Percentiles rank a stretch among this genome's conserved stretches.
Conservation (phyloP, 2,113 vertebrate species). For the Brevimyrus niger region DNA sequence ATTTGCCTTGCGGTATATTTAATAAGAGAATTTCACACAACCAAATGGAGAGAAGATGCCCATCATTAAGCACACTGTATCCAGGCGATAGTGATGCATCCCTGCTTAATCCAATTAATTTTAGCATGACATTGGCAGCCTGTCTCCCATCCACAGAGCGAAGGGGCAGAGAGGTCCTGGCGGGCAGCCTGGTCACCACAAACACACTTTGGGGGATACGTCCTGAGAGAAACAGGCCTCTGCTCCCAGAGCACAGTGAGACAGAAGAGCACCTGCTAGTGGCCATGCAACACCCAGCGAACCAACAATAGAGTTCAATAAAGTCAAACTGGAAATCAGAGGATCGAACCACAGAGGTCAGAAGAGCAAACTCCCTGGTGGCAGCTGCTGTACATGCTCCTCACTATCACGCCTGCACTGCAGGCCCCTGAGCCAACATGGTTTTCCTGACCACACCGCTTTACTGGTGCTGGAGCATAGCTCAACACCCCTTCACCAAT, state of each 20-base stretch:
- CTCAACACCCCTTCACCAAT: not conserved
- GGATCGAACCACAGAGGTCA: not conserved
- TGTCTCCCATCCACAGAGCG: conserved; percentile 24
- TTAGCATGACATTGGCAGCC: conserved; percentile 49
- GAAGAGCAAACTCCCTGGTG: not conserved
- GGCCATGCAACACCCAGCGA: not conserved
- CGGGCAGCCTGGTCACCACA: not conserved
- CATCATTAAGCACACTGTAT: conserved; percentile 49
- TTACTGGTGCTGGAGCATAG: not conserved
- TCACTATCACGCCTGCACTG: not conserved
- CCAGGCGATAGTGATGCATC: conserved; percentile 29
- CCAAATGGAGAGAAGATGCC: conserved; percentile 50
- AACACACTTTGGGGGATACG: not conserved
- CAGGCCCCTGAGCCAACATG: not conserved
- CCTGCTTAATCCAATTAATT: conserved; percentile 55
- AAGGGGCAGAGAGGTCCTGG: conserved; percentile 5
- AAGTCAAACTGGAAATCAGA: not conserved
- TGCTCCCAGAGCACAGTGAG: not conserved
- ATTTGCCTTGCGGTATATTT: conserved; percentile 51
- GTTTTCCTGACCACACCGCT: not conserved
- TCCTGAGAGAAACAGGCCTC: not conserved
- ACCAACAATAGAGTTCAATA: not conserved
- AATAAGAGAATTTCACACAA: conserved; percentile 56
- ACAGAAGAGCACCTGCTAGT: not conserved
- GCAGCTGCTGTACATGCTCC: not conserved